Base-by-base conservation (phyloP, 2,113 vertebrate genomes). In the Thomomys bottae region DNA sequence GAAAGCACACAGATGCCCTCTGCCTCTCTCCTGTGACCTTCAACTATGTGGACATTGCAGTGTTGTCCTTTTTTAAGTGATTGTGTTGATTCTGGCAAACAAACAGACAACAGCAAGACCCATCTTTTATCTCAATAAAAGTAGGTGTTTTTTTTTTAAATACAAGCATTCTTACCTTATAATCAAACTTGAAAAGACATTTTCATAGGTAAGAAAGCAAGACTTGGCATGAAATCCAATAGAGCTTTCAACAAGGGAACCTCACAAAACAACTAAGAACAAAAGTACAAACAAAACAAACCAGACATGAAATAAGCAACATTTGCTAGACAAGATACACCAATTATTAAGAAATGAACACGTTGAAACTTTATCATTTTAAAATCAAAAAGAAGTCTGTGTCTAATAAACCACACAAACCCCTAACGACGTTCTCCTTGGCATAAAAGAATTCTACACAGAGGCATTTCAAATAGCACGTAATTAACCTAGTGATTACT, bases 341-440 rank as follows among this genome's bases (percentile, higher is more conserved):
- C 72, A 34, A 12, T 75, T 90, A 63, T 3, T 70, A 59, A 30
- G n/a, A 83, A 88, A 72, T 71, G 71, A 89, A 75, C 34, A 81
- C 61, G 36, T 42, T 40, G 89, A 83, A 57, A 20, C 8, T 20
- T 59, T 32, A 23, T 73, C 24, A 66, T 90, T 84, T 87, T 34
- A 84, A 89, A 81, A 20, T 57, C 54, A 76, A 14, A 8, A 10
- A n/a, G 79, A 54, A 59, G 11, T 67, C 68, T 20, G 3, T 71
- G n/a, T 87, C 72, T 77, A 64, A 72, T 83, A 42, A 68, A 84
- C 73, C 40, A 54, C 21, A 7, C 4, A 12, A 36, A 70, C 45
- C 4, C 5, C 24, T 5, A 73, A 40, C 3, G 26, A 42, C 0
- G 6, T 61, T 70, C 4, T 88, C 68, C 10, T 38, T 15, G n/a